These are phyloP conservation scores for Lepidothrix coronata DNA, from an alignment of 2,113 vertebrate genomes.

Conservation along the genomic window DNA sequence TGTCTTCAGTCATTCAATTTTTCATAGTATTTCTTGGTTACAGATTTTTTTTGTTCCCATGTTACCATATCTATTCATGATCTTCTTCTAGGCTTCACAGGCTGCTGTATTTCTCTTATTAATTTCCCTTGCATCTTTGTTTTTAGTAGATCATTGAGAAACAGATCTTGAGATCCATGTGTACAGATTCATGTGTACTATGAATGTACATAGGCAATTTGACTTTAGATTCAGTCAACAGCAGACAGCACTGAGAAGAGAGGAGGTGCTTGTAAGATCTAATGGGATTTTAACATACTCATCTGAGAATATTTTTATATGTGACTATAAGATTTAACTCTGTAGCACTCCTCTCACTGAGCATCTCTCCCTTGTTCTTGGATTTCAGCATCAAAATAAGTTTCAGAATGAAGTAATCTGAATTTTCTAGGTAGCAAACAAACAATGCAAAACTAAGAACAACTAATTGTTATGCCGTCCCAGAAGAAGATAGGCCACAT, in stretches of 20 bases:
- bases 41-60: background rate
- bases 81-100: background rate
- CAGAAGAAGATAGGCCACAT: background rate
- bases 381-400: background rate
- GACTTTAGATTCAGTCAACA: background rate
- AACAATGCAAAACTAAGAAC: background rate
- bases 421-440: background rate
- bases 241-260: background rate
- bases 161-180: background rate
- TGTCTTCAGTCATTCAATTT: background rate
- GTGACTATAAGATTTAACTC: background rate
- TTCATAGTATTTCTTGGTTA: background rate
- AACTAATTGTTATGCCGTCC: background rate
- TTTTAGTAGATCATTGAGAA: background rate
- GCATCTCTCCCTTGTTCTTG: background rate
- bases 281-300: background rate
- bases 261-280: background rate
- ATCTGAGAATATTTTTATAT: background rate
- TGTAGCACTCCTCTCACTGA: background rate
- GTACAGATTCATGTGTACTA: background rate
- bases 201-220: fast-evolving
- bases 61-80: background rate
- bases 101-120: background rate
- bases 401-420: background rate
- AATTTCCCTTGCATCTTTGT: background rate